A percentile compares a stretch with the other conserved stretches of the same genome.
phyloP scores from a whole-genome alignment of 2,888 invertebrate species.

The Ochropleura plecta region DNA sequence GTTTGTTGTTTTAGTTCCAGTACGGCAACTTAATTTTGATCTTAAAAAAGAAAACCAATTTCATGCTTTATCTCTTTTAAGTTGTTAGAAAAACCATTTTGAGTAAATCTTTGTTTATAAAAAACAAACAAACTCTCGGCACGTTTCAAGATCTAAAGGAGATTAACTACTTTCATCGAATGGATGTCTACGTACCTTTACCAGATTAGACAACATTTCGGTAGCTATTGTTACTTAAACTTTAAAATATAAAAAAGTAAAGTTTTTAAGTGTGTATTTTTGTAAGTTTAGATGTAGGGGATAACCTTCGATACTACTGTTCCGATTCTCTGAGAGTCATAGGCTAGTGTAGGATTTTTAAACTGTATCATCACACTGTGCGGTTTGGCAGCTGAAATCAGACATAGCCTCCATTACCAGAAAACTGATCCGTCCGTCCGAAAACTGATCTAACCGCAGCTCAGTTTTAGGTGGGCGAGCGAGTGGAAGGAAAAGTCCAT shows the following conservation, averaged over 20 bases:
- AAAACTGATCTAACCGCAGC: no score
- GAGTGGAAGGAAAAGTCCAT: no score
- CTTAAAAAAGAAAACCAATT: neutral
- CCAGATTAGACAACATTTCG: neutral
- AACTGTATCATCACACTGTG: neutral
- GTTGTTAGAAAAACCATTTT: neutral
- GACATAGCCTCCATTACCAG: no score
- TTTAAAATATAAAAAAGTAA: neutral
- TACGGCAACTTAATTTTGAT: neutral
- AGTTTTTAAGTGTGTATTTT: neutral
- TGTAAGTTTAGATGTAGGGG: neutral
- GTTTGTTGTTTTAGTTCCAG: neutral
- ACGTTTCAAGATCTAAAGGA: slow-evolving; percentile 15
- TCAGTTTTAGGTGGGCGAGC: no score
- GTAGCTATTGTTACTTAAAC: neutral
- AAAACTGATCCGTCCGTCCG: no score
- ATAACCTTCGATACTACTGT: neutral
- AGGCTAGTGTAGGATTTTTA: neutral
- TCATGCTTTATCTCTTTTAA: neutral
- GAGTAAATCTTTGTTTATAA: neutral
- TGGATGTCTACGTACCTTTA: neutral
- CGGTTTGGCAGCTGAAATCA: neutral
- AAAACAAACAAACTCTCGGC: neutral
- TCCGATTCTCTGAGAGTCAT: neutral
- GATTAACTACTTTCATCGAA: neutral